Evolutionary conservation across 2,797 vertebrate genomes (phyloP), one percentile per base, ranked within the genome.

Genomic region (Hydrocynus forskahlii): DNA sequence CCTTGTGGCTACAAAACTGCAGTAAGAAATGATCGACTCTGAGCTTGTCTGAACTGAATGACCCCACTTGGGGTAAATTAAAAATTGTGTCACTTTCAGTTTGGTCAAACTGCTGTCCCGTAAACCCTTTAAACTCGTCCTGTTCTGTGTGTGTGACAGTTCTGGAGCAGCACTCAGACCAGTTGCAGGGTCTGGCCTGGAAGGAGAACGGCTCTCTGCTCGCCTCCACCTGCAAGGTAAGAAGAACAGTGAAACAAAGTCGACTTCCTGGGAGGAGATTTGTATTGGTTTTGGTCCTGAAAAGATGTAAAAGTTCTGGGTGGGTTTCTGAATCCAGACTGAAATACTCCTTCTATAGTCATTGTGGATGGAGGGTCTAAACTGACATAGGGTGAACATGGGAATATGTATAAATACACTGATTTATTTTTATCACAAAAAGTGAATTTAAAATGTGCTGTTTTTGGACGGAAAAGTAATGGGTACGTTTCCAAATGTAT

Each of bases 211-310:
- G 98, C 2, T 89, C 87, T n/a, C 92, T 97, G 19, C 88, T 99
- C 21, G 96, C 95, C 50, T 95, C 97, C 0, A 93, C 94, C 38
- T 97, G 96, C 91, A 98, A 97, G 96, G 97, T 98, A 87, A 94
- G 19, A 40, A 35, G 1, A 7, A 64, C 6, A 6, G 29, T 63
- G 12, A 16, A 63, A 25, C 12, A 23, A 62, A 25, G 2, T 19
- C 7, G 4, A 21, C n/a, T 29, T 29, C 0, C 4, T 4, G 2
- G 17, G 54, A 19, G 19, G 17, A n/a, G 19, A 19, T 29, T 29
- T 3, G 3, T 29, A 29, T 29, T 17, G 54, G 2, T 52, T 12
- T 52, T 29, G 29, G 50, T 13, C 9, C 2, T 52, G 9, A 12
- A 52, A 52, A 52, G 50, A 29, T 29, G 29, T 29, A 29, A 29